A percentile compares a stretch with the other conserved stretches of the same genome.
Conservation (phyloP, 2,113 vertebrate species). For the Bos indicus region DNA sequence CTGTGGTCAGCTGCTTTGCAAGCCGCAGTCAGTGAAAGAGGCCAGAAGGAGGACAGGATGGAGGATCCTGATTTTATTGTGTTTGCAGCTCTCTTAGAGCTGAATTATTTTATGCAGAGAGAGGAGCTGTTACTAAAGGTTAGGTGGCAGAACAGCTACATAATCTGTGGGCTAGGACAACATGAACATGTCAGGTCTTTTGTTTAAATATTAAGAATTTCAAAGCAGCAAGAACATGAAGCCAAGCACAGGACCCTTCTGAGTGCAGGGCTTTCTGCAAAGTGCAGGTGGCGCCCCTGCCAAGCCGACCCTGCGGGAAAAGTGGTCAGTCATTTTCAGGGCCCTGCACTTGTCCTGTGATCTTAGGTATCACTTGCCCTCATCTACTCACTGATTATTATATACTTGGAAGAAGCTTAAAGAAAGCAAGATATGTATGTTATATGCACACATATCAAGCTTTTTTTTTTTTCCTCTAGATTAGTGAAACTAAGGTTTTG, state of each 20-base stretch:
- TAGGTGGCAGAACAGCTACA: neutral
- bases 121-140: neutral
- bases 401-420: neutral
- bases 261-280: neutral
- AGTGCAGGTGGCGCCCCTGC: fast-evolving
- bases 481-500: neutral
- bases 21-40: neutral
- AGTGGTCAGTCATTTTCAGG: neutral
- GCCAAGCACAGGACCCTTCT: neutral
- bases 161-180: neutral
- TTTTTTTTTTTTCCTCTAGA: neutral
- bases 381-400: neutral
- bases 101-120: neutral
- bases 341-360: neutral
- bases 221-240: neutral
- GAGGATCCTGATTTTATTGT: neutral
- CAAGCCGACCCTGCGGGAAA: neutral
- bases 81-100: neutral
- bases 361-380: neutral
- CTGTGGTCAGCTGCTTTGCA: neutral
- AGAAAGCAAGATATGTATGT: neutral
- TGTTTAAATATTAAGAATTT: neutral
- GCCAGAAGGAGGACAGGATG: neutral
- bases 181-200: neutral
- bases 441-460: too few species aligned